phyloP scores from a whole-genome alignment of 2,797 vertebrate genomes.

The Pseudomugil gertrudae region DNA sequence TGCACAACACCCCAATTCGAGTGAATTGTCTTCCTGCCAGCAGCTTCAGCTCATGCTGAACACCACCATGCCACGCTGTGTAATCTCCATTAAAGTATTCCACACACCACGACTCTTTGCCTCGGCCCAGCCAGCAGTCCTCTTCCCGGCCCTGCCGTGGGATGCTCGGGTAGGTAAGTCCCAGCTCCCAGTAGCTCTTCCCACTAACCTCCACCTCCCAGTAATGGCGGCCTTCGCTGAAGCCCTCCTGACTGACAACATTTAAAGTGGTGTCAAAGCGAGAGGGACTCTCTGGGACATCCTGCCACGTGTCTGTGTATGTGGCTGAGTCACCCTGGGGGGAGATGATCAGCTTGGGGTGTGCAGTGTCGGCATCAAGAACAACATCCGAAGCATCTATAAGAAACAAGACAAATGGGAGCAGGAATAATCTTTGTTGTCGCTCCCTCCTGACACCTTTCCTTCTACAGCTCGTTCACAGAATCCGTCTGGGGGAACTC shows the following conservation, averaged over 20 bases:
- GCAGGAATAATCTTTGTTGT: not conserved
- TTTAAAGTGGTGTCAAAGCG: constrained; percentile 44
- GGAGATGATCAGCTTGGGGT: constrained; percentile 76
- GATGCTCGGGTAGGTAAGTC: constrained; percentile 75
- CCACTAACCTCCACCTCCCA: constrained; percentile 76
- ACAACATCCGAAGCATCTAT: constrained; percentile 69
- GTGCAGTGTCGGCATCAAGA: constrained; percentile 69
- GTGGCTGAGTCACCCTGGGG: constrained; percentile 58
- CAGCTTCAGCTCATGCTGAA: constrained; percentile 57
- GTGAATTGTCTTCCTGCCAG: constrained; percentile 57
- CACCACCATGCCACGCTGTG: constrained; percentile 65
- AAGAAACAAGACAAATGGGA: not conserved
- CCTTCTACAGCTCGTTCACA: constrained; percentile 4
- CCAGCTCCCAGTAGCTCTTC: constrained; percentile 81
- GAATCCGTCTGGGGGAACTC: constrained; percentile 43
- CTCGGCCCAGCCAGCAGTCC: constrained; percentile 69
- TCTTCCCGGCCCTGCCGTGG: constrained; percentile 69
- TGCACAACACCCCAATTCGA: constrained; percentile 70
- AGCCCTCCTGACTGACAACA: constrained; percentile 59
- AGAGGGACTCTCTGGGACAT: constrained; percentile 61
- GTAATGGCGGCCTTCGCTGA: constrained; percentile 71
- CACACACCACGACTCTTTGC: constrained; percentile 73
- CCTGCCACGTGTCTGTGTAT: constrained; percentile 74
- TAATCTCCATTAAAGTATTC: constrained; percentile 75
- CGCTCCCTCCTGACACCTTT: not conserved